These are phyloP conservation scores for Euwallacea fornicatus DNA, from an alignment of 1,140 invertebrate species.

Conservation along the genomic window DNA sequence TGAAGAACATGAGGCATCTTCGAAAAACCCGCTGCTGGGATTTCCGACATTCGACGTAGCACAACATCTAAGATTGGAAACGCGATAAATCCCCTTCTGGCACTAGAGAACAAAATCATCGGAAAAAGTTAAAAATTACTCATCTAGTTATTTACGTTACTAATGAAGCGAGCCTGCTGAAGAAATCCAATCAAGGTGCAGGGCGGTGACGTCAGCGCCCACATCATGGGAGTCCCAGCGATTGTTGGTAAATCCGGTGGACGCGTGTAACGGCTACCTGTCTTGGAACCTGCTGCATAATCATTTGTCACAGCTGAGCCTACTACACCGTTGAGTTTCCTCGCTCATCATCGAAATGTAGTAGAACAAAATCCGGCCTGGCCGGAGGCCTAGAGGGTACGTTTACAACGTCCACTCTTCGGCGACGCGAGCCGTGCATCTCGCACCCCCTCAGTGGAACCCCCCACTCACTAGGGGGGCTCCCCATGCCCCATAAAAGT, in stretches of 20 bases:
- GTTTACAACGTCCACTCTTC: conserved; percentile 24
- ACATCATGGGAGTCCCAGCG: conserved; percentile 11
- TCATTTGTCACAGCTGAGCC: background rate
- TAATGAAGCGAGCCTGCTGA: background rate
- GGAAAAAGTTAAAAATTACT: background rate
- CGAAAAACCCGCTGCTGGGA: too few relatives aligned
- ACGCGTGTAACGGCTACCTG: conserved; percentile 7
- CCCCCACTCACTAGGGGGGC: conserved; percentile 15
- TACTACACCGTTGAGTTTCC: background rate
- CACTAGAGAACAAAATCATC: too few relatives aligned
- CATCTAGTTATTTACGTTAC: background rate
- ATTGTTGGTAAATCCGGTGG: conserved; percentile 21
- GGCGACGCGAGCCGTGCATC: conserved; percentile 1
- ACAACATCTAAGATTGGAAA: too few relatives aligned
- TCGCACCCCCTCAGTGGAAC: conserved; percentile 9
- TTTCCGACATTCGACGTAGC: too few relatives aligned
- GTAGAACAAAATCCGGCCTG: conserved; percentile 20
- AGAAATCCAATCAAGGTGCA: background rate
- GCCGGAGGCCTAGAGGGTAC: background rate
- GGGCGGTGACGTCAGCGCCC: conserved; percentile 4
- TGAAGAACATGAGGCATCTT: too few relatives aligned
- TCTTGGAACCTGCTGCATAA: too few relatives aligned
- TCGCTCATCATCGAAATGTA: background rate
- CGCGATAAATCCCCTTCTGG: too few relatives aligned
- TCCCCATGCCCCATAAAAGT: conserved; percentile 34